Conservation (phyloP, 2,797 vertebrate species). For the Neomorphus geoffroyi region DNA sequence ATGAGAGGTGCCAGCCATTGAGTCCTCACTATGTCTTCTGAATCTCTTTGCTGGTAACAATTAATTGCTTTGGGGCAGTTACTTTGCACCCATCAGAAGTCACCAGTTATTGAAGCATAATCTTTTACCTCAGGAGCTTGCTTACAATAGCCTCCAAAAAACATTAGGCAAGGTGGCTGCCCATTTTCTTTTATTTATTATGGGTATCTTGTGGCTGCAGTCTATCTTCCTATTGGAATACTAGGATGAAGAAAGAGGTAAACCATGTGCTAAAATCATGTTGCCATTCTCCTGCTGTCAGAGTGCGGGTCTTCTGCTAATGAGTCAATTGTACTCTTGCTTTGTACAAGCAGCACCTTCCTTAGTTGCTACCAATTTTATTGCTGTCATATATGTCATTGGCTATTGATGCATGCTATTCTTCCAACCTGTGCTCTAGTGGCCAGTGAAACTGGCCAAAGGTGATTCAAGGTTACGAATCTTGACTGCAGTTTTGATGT, state of each 20-base stretch:
- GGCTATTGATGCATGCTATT: neutral
- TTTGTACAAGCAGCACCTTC: neutral
- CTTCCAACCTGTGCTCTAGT: neutral
- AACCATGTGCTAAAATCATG: fast-evolving
- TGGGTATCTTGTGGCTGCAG: neutral
- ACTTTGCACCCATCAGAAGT: neutral
- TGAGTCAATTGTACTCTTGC: neutral
- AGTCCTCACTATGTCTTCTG: neutral
- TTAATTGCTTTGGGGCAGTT: neutral
- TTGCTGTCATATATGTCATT: neutral
- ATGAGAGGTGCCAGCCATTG: neutral
- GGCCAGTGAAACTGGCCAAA: neutral
- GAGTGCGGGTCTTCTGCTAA: neutral
- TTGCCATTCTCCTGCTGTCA: neutral
- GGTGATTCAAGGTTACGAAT: neutral
- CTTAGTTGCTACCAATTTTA: neutral
- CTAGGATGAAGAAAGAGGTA: neutral
- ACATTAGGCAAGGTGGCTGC: neutral
- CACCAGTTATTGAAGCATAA: neutral
- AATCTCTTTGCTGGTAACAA: neutral
- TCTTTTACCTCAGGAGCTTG: neutral
- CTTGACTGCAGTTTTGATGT: neutral
- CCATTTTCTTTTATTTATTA: neutral
- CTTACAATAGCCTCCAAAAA: neutral
- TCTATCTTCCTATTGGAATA: neutral